phyloP scores from a whole-genome alignment of 2,797 vertebrate genomes.

The Myoxocephalus aenaeus region DNA sequence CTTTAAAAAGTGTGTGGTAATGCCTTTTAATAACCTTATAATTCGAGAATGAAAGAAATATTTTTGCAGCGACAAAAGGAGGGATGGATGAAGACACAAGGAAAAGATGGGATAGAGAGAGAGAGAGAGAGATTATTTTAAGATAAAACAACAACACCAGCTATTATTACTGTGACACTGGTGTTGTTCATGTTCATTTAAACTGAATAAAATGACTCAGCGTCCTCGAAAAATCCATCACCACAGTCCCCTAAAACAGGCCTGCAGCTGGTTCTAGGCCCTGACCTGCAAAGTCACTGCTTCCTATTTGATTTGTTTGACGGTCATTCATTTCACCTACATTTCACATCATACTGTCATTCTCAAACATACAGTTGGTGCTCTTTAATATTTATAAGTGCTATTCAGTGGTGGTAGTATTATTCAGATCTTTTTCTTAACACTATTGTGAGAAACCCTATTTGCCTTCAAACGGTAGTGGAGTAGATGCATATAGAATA shows the following conservation, averaged over 20 bases:
- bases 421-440: background rate
- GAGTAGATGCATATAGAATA: background rate
- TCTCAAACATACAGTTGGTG: no score
- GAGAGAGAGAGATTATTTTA: background rate
- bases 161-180: slow-evolving; percentile 47
- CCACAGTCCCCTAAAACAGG: background rate
- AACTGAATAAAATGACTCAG: slow-evolving; percentile 18
- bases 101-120: background rate
- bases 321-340: no score
- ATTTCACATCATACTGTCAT: no score
- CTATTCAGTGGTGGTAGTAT: background rate
- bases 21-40: background rate
- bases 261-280: background rate
- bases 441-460: background rate
- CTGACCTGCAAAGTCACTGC: no score
- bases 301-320: no score
- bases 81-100: background rate
- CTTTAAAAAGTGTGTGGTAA: background rate
- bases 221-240: slow-evolving; percentile 14
- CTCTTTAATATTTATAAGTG: background rate
- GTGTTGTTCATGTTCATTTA: slow-evolving; percentile 20
- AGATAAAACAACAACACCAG: slow-evolving; percentile 11
- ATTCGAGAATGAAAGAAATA: slow-evolving; percentile 3
- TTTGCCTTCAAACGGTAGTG: background rate
- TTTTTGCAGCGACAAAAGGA: background rate